Percentiles rank a stretch among this genome's conserved stretches.
Conservation (phyloP, 2,888 invertebrate species). For the Drosophila robusta region DNA sequence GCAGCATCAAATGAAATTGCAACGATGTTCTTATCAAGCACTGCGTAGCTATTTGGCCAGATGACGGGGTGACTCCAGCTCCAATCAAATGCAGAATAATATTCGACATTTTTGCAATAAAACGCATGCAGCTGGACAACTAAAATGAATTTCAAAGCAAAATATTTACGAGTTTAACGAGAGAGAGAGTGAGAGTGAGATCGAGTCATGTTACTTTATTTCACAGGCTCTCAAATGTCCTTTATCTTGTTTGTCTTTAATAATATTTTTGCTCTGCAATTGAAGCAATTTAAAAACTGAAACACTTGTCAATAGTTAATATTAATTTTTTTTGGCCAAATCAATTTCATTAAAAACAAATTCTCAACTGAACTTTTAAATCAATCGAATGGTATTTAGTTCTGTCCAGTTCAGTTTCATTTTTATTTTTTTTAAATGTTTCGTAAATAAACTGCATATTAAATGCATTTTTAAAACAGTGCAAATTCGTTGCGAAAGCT, state of each 20-base stretch:
- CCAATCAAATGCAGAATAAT: constrained; percentile 23
- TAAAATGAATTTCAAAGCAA: constrained; percentile 41
- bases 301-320: neutral
- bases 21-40: constrained; percentile 34
- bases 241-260: constrained; percentile 9
- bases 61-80: neutral
- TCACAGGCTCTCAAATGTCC: constrained; percentile 10
- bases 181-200: neutral
- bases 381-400: neutral
- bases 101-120: constrained; percentile 36
- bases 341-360: constrained; percentile 1
- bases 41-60: constrained; percentile 8
- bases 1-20: constrained; percentile 62
- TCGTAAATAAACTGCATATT: constrained; percentile 3
- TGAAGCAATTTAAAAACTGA: constrained; percentile 8
- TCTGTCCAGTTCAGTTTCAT: too few species aligned
- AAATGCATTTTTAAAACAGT: neutral
- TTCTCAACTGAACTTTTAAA: neutral
- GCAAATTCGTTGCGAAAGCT: neutral
- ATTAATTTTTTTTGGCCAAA: neutral
- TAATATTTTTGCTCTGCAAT: constrained; percentile 6
- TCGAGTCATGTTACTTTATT: constrained; percentile 6
- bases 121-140: constrained; percentile 36
- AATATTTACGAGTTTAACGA: constrained; percentile 11
- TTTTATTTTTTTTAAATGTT: neutral